phyloP scores from a whole-genome alignment of 2,113 vertebrate species.

The Butastur rufipennis region DNA sequence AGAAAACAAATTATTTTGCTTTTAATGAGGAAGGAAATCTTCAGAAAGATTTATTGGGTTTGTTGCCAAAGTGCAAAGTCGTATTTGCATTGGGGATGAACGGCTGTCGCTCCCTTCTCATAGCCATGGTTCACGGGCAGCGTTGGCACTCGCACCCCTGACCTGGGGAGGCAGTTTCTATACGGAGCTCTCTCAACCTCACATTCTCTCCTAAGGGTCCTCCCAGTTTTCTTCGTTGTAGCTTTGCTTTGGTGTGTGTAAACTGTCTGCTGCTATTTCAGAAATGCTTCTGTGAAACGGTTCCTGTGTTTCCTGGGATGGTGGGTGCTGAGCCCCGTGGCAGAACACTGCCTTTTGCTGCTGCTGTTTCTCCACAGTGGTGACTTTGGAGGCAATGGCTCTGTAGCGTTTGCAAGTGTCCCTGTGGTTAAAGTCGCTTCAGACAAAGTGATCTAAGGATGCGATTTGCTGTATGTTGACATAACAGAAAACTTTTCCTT shows the following conservation, averaged over 20 bases:
- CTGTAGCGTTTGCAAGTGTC: background rate
- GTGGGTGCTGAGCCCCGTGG: background rate
- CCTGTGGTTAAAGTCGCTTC: background rate
- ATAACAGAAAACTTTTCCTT: background rate
- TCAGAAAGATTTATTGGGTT: background rate
- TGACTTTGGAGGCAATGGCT: rapidly evolving
- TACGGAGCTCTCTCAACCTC: background rate
- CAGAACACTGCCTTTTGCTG: background rate
- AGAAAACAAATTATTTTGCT: background rate
- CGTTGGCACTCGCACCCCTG: background rate
- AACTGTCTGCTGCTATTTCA: background rate
- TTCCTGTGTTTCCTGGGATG: rapidly evolving
- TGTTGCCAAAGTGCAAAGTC: background rate
- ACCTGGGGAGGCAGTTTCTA: background rate
- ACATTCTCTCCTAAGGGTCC: background rate
- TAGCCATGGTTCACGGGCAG: rapidly evolving
- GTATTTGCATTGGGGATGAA: rapidly evolving
- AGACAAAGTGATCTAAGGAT: background rate
- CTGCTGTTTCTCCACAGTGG: background rate
- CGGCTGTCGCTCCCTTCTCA: rapidly evolving
- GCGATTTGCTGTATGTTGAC: background rate
- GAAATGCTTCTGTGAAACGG: background rate
- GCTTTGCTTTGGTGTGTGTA: background rate
- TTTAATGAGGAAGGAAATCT: background rate
- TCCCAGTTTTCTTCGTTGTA: background rate